These are phyloP conservation scores for Tricholaema leucomelas DNA, from an alignment of 2,113 vertebrate genomes.

Conservation along the genomic window DNA sequence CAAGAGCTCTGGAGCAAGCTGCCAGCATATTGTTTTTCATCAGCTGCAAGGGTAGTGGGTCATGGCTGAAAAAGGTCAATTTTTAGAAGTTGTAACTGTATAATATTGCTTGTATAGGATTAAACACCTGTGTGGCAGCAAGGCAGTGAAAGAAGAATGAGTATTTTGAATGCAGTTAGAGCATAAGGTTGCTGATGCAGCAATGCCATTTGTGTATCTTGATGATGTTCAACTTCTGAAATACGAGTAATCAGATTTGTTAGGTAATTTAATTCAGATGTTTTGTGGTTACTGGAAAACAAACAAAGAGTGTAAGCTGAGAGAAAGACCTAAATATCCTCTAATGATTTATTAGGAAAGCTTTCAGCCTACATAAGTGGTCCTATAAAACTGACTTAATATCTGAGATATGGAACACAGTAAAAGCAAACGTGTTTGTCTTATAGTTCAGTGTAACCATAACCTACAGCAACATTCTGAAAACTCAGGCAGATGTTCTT, in stretches of 20 bases:
- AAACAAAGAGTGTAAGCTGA: slow-evolving; percentile 57
- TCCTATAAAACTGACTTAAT: slow-evolving; percentile 51
- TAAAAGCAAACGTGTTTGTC: slow-evolving; percentile 58
- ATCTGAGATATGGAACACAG: slow-evolving; percentile 31
- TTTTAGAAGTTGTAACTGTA: not conserved
- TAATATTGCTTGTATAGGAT: not conserved
- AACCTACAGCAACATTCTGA: slow-evolving; percentile 44
- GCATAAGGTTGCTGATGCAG: slow-evolving; percentile 22
- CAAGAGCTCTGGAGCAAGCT: not conserved
- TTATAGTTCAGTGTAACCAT: slow-evolving; percentile 34
- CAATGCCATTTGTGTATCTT: slow-evolving; percentile 22
- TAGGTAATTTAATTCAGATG: slow-evolving; percentile 60
- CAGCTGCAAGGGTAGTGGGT: not conserved
- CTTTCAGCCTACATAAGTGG: slow-evolving; percentile 49
- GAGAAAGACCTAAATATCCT: slow-evolving; percentile 37
- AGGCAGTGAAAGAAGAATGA: not conserved
- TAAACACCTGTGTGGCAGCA: not conserved
- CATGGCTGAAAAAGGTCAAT: not conserved
- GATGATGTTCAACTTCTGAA: slow-evolving; percentile 60
- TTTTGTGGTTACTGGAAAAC: slow-evolving; percentile 62
- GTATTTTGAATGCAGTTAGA: slow-evolving; percentile 24
- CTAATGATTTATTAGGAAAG: slow-evolving; percentile 60
- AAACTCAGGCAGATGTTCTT: slow-evolving; percentile 62
- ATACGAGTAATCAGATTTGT: slow-evolving; percentile 50
- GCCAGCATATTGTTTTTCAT: not conserved